These are phyloP conservation scores for Melangyna quadrimaculata DNA, from an alignment of 2,888 invertebrate species.

Conservation along the genomic window DNA sequence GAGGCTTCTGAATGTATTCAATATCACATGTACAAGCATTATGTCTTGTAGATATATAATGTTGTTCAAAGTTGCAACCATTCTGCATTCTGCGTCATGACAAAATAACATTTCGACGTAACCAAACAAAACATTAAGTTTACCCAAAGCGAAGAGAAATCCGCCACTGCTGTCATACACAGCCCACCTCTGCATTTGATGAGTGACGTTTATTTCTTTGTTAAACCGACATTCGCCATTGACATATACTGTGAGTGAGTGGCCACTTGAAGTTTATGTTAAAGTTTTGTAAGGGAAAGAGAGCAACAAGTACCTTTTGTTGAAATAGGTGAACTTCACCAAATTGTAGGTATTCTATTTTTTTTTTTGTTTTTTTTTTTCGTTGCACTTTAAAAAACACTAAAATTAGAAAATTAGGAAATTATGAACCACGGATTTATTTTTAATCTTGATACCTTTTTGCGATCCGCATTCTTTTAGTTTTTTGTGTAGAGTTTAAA, in stretches of 20 bases:
- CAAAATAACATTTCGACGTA: constrained; percentile 9
- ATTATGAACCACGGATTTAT: no score
- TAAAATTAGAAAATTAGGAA: no score
- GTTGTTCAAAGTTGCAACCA: neutral
- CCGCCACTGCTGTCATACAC: neutral
- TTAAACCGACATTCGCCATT: constrained; percentile 11
- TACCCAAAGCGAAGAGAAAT: neutral
- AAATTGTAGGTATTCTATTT: neutral
- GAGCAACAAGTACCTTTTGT: constrained; percentile 9
- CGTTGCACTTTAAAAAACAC: no score
- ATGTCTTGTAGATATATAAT: no score
- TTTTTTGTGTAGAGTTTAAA: no score
- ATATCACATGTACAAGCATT: neutral
- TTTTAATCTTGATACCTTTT: no score
- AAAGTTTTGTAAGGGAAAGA: neutral
- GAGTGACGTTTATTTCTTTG: constrained; percentile 17
- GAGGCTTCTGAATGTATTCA: constrained; percentile 3
- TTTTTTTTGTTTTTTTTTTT: no score
- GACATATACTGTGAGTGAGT: constrained; percentile 9
- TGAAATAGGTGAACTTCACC: neutral
- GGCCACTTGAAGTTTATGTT: constrained; percentile 46
- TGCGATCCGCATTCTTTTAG: no score
- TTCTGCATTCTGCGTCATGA: neutral
- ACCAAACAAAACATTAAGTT: neutral
- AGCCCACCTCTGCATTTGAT: constrained; percentile 9